These are phyloP conservation scores for Scolopax mira DNA, from an alignment of 2,113 vertebrate species.

Conservation along the genomic window DNA sequence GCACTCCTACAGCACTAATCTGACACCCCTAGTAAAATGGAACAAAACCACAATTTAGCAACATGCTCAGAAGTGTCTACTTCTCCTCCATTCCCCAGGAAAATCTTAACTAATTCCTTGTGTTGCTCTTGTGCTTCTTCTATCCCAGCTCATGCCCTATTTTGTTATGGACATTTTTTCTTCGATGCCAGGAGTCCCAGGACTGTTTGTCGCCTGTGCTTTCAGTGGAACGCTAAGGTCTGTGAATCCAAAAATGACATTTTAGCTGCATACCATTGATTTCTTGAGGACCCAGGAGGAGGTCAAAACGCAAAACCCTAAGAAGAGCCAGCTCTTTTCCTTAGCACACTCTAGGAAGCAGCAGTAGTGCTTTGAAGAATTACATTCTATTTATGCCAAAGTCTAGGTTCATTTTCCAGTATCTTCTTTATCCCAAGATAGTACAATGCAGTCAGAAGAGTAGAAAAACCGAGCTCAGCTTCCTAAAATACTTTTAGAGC, in stretches of 20 bases:
- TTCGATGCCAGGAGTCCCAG: constrained; percentile 81
- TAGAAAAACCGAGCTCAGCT: not conserved
- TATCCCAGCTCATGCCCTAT: constrained; percentile 82
- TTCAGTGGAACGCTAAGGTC: constrained; percentile 90
- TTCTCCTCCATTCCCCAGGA: not conserved
- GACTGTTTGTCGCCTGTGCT: constrained; percentile 86
- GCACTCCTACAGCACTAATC: not conserved
- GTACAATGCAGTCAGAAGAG: not conserved
- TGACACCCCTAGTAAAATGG: not conserved
- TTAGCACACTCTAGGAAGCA: not conserved
- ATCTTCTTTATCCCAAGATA: not conserved
- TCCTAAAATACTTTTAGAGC: not conserved
- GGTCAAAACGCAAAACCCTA: not conserved
- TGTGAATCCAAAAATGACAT: not conserved
- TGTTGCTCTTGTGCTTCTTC: not conserved
- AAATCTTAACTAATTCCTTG: not conserved
- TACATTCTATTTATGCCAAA: not conserved
- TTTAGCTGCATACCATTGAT: rapidly evolving
- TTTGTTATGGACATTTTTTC: constrained; percentile 87
- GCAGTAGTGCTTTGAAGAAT: not conserved
- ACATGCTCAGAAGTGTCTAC: not conserved
- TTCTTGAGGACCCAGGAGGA: not conserved
- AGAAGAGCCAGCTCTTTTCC: not conserved
- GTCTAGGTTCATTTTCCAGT: not conserved
- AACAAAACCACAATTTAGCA: not conserved